Percentiles rank a stretch among this genome's conserved stretches.
These are phyloP conservation scores for Atherinomorus stipes DNA, from an alignment of 2,113 vertebrate genomes.

Conservation along the genomic window DNA sequence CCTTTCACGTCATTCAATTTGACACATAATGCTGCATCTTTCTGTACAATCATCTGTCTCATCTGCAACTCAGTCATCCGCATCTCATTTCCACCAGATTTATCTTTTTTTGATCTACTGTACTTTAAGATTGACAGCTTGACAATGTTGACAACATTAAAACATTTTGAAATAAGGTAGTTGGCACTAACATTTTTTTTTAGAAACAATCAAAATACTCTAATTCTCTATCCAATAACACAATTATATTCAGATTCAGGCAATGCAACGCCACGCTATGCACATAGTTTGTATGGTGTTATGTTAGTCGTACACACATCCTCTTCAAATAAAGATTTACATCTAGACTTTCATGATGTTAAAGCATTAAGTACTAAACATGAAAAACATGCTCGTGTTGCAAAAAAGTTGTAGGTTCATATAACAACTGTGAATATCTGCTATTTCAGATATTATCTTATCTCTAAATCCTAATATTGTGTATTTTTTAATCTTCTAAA, in stretches of 20 bases:
- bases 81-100: constrained; percentile 43
- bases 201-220: constrained; percentile 26
- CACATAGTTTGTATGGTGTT: background rate
- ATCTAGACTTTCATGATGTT: background rate
- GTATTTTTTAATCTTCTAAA: background rate
- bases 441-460: background rate
- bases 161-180: constrained; percentile 36
- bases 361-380: background rate
- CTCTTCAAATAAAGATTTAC: background rate
- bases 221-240: background rate
- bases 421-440: constrained; percentile 5
- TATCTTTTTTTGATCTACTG: constrained; percentile 51
- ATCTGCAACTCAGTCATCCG: constrained; percentile 45
- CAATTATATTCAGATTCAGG: background rate
- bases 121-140: constrained; percentile 51
- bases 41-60: constrained; percentile 43
- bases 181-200: constrained; percentile 31
- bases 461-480: too few species aligned
- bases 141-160: constrained; percentile 42
- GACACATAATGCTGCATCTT: background rate
- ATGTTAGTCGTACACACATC: too few species aligned
- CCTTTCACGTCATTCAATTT: too few species aligned
- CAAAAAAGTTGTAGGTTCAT: constrained; percentile 4
- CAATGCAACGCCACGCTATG: background rate
- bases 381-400: background rate